Conservation (phyloP, 2,113 vertebrate genomes). For the Nerophis lumbriciformis region DNA sequence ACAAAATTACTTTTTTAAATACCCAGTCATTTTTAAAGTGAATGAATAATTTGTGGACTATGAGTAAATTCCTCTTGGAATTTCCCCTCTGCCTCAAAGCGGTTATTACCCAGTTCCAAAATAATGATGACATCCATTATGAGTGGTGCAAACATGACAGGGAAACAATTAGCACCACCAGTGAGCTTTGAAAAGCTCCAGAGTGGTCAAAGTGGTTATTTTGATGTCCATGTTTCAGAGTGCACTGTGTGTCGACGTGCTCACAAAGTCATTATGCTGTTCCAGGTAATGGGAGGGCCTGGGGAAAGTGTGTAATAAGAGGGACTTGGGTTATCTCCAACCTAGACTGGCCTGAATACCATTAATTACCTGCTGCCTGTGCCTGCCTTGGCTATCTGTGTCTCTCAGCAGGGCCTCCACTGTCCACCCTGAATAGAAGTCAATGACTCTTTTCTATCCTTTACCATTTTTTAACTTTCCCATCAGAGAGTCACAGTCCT, state of each 20-base stretch:
- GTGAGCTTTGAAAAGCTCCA: conserved; percentile 26
- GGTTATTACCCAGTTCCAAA: conserved; percentile 34
- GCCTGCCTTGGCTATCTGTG: conserved; percentile 24
- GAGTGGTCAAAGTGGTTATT: conserved; percentile 28
- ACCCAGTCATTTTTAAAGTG: not conserved
- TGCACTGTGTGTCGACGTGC: conserved; percentile 31
- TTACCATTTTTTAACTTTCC: not conserved
- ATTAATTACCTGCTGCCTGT: conserved; percentile 55
- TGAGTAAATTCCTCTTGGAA: not conserved
- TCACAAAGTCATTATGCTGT: conserved; percentile 57
- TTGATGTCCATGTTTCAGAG: conserved; percentile 30
- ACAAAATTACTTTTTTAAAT: not conserved
- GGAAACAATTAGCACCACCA: conserved; percentile 43
- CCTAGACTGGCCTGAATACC: conserved; percentile 44
- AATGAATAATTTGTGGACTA: not conserved
- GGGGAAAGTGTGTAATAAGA: conserved; percentile 45
- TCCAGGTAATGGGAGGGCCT: conserved; percentile 48
- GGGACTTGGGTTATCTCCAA: conserved; percentile 50
- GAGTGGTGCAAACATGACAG: conserved; percentile 38
- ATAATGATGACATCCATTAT: conserved; percentile 49
- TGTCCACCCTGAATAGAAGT: conserved; percentile 7
- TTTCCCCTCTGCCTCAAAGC: conserved; percentile 8
- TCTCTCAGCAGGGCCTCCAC: conserved; percentile 12
- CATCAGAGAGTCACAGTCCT: conserved; percentile 18
- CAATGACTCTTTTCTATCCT: conserved; percentile 4